Conservation (phyloP, 92 coral and sea anemone genomes). For the Chrysogorgia sp. region DNA sequence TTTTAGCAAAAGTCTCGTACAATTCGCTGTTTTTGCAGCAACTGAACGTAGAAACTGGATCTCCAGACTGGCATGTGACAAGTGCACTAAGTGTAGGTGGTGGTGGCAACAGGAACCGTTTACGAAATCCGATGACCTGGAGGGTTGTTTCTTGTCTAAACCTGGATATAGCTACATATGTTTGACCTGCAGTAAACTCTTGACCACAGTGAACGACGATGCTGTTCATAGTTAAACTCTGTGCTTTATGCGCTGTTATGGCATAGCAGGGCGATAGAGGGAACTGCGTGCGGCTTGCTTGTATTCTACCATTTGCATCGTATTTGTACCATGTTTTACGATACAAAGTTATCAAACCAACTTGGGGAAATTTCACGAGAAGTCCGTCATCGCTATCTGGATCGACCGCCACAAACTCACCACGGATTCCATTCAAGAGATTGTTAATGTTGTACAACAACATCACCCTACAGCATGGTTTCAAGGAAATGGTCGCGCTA, state of each 20-base stretch:
- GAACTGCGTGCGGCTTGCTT: slow-evolving; percentile 48
- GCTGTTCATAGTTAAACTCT: slow-evolving; percentile 36
- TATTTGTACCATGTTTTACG: slow-evolving; percentile 52
- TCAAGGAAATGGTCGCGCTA: no score
- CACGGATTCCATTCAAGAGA: slow-evolving; percentile 33
- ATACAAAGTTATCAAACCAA: slow-evolving; percentile 21
- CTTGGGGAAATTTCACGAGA: slow-evolving; percentile 7
- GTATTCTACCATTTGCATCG: slow-evolving; percentile 21
- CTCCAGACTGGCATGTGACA: slow-evolving; percentile 14
- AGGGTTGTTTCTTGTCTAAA: slow-evolving; percentile 7
- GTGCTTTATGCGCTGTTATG: slow-evolving; percentile 52
- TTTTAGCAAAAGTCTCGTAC: neutral
- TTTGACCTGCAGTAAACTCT: slow-evolving; percentile 48
- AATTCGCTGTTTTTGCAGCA: neutral
- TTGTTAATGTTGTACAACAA: slow-evolving; percentile 22
- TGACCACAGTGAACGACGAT: slow-evolving; percentile 45
- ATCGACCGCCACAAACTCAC: slow-evolving; percentile 29
- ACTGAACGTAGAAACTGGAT: slow-evolving; percentile 2
- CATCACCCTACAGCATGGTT: slow-evolving; percentile 37
- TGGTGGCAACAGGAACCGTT: slow-evolving; percentile 7
- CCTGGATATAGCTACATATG: slow-evolving; percentile 33
- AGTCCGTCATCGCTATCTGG: neutral
- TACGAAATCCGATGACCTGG: slow-evolving; percentile 15
- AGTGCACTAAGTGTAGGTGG: neutral
- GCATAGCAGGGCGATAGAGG: slow-evolving; percentile 52